Evolutionary conservation across 2,888 invertebrate genomes (phyloP), one percentile per base, ranked within the genome.

Genomic region (Drosophila infuscata): DNA sequence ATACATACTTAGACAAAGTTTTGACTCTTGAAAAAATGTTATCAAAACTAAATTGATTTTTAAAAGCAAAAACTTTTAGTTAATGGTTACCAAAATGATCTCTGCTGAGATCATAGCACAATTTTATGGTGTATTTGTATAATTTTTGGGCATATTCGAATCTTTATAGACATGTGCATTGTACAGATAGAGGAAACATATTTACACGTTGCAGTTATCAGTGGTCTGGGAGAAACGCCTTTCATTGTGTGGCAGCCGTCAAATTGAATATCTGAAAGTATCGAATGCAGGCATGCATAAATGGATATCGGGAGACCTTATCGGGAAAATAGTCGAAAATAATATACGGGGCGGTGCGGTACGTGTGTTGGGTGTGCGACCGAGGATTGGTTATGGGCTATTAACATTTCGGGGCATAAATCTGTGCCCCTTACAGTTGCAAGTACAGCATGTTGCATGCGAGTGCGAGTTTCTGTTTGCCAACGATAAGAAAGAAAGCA

Each of bases 321-420:
- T 78, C 79, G 32, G 38, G 35, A n/a, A 43, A 41, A 30, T 30
- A 32, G n/a, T 17, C 12, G 0, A 43, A 30, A 51, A 49, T 30
- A 51, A 49, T 53, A 30, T 17, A 7, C 20, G 30, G 35, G 48
- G 35, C 46, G n/a, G 35, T 48, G 30, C 30, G 57, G n/a, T 57
- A 80, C 81, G 81, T 81, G 81, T 62, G 64, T 29, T 36, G 67
- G 49, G 25, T 68, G 52, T 53, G 61, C 38, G 72, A 69, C 70
- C 81, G 77, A 73, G 90, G 88, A 90, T 87, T 83, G 90, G 90
- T 88, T 90, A 88, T 83, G 90, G 86, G 72, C 74, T 77, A 88
- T 87, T 90, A 82, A 81, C 75, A 83, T 85, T 83, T 77, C 1
- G 86, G 79, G 76, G 80, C 88, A 88, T 73, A 82, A 89, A 89